These are phyloP conservation scores for Drosophila prostipennis DNA, from an alignment of 2,888 invertebrate species.

Conservation along the genomic window DNA sequence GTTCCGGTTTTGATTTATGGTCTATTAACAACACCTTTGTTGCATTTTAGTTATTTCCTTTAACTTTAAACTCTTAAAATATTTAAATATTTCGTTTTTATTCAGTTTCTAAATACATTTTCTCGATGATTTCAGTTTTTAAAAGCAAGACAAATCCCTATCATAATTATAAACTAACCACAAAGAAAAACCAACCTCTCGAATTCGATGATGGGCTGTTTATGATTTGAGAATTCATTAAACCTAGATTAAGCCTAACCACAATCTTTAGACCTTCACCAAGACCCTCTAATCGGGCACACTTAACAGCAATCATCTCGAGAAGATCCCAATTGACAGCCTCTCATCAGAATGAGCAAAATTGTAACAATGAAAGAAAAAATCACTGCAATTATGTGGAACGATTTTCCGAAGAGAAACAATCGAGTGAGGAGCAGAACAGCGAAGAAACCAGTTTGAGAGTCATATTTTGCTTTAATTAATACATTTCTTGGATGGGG, in stretches of 20 bases:
- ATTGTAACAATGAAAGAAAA: slow-evolving; percentile 56
- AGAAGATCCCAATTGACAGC: slow-evolving; percentile 56
- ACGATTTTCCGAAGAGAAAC: slow-evolving; percentile 39
- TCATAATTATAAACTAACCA: not conserved
- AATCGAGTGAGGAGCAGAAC: slow-evolving; percentile 45
- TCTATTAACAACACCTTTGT: not conserved
- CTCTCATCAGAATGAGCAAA: slow-evolving; percentile 45
- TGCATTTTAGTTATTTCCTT: no score
- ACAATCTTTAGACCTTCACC: slow-evolving; percentile 20
- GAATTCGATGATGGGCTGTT: slow-evolving; percentile 8
- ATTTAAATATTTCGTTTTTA: not conserved
- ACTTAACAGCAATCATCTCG: slow-evolving; percentile 53
- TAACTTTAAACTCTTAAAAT: no score
- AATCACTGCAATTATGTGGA: slow-evolving; percentile 67
- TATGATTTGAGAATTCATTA: slow-evolving; percentile 21
- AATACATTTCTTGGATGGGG: slow-evolving; percentile 63
- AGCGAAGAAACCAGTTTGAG: slow-evolving; percentile 24
- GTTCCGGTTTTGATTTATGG: slow-evolving; percentile 26
- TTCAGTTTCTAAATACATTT: no score
- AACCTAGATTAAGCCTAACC: slow-evolving; percentile 24
- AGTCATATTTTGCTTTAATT: slow-evolving; percentile 60
- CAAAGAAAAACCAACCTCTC: not conserved
- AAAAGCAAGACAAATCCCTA: not conserved
- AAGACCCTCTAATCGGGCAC: slow-evolving; percentile 40
- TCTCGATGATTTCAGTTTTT: no score